These are phyloP conservation scores for Seira sanloemensis DNA, from an alignment of 2,888 invertebrate genomes.

Conservation along the genomic window DNA sequence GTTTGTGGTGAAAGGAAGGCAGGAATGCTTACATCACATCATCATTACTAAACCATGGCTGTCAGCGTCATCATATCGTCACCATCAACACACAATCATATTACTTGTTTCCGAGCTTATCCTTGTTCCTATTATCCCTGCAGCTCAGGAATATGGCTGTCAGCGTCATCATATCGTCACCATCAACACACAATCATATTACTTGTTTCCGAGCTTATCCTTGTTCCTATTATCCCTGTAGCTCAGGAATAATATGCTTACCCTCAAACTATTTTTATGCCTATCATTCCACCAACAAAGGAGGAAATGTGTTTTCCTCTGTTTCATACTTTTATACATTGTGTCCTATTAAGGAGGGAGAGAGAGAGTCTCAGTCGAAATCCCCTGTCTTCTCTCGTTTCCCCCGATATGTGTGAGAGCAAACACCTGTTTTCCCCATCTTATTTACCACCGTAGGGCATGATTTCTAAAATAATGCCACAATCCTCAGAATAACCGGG, in stretches of 20 bases:
- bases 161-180: conserved; percentile 33
- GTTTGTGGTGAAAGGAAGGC: conserved; percentile 24
- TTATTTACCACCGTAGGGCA: conserved; percentile 9
- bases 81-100: background rate
- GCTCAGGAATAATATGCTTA: conserved; percentile 4
- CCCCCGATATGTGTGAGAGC: conserved; percentile 51
- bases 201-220: conserved; percentile 1
- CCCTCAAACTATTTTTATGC: background rate
- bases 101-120: conserved; percentile 5
- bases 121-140: background rate
- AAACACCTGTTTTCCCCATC: conserved; percentile 64
- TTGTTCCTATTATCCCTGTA: background rate
- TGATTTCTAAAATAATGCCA: conserved; percentile 24
- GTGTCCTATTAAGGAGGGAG: background rate
- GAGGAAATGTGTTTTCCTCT: background rate
- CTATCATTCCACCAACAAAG: background rate
- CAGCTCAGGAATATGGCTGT: conserved; percentile 22
- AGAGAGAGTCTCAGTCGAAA: conserved; percentile 15
- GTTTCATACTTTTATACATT: background rate
- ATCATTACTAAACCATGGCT: conserved; percentile 48
- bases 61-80: conserved; percentile 39
- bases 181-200: conserved; percentile 3
- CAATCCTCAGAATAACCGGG: background rate
- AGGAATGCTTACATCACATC: conserved; percentile 28
- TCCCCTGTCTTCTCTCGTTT: conserved; percentile 25